These are phyloP conservation scores for Acarapis woodi DNA, from an alignment of 1,140 invertebrate species.

Conservation along the genomic window DNA sequence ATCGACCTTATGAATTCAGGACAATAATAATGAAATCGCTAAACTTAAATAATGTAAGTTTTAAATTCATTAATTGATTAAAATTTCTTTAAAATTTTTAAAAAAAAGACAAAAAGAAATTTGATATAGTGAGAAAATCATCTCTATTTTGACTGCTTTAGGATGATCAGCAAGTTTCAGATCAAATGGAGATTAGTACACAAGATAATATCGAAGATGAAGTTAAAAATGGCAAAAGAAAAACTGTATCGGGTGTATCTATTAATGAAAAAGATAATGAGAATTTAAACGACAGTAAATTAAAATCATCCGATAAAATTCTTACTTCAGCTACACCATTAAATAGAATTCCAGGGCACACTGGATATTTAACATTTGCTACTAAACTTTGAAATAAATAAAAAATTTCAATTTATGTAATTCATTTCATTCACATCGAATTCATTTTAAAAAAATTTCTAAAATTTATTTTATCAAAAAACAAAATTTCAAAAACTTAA, in stretches of 20 bases:
- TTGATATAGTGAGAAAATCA: not conserved
- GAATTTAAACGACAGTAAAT: not conserved
- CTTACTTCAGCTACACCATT: not conserved
- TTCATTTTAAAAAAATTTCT: too few species aligned
- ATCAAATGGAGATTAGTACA: not conserved
- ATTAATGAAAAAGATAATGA: not conserved
- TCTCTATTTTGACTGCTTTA: not conserved
- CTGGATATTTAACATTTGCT: constrained; percentile 74
- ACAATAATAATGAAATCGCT: too few species aligned
- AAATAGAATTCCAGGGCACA: constrained; percentile 52
- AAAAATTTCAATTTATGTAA: too few species aligned
- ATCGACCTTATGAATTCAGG: constrained; percentile 47
- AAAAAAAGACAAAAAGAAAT: not conserved
- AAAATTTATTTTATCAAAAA: too few species aligned
- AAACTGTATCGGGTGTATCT: not conserved
- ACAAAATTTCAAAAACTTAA: too few species aligned
- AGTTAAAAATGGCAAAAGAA: not conserved
- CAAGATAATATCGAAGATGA: not conserved
- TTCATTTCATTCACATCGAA: too few species aligned
- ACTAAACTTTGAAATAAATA: constrained; percentile 24
- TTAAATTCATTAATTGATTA: not conserved
- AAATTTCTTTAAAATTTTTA: not conserved
- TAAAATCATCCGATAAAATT: not conserved
- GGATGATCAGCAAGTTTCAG: not conserved
- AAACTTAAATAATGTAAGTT: constrained; percentile 20